Evolutionary conservation across 1,140 invertebrate species (phyloP).

Genomic region (Neoseiulus cucumeris): DNA sequence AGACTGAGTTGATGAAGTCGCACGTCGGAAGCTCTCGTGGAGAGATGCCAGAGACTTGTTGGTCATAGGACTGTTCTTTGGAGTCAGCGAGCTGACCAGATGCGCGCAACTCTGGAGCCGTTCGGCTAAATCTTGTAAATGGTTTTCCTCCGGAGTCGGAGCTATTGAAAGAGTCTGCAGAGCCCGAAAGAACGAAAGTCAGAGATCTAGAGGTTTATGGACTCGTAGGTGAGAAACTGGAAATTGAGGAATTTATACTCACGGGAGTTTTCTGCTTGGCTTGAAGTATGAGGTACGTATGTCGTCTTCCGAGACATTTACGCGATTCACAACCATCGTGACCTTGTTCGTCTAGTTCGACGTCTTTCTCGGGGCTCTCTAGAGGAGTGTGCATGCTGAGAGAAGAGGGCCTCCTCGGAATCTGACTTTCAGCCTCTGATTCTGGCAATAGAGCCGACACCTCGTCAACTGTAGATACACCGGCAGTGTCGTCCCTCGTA

Average conservation of each 20-base stretch:
- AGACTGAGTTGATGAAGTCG: neutral
- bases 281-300: slow-evolving; percentile 10
- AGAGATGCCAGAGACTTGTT: slow-evolving; percentile 6
- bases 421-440: no score
- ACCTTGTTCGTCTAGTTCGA: neutral
- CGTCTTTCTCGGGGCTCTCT: no score
- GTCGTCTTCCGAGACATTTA: slow-evolving; percentile 3
- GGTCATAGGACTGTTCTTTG: neutral
- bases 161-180: neutral
- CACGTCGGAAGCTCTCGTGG: slow-evolving; percentile 10
- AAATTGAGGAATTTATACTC: no score
- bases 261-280: slow-evolving; percentile 8
- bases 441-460: no score
- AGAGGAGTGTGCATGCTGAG: no score
- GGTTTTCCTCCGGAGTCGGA: neutral
- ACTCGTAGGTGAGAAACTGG: no score
- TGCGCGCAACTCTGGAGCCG: neutral
- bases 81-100: neutral
- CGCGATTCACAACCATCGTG: slow-evolving; percentile 8
- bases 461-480: no score
- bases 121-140: neutral
- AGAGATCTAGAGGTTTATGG: no score
- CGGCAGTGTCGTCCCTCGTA: no score
- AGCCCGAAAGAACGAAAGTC: no score
- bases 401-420: no score